Evolutionary conservation across 1,140 invertebrate genomes (phyloP), one percentile per base, ranked within the genome.

Genomic region (Teleopsis dalmanni): DNA sequence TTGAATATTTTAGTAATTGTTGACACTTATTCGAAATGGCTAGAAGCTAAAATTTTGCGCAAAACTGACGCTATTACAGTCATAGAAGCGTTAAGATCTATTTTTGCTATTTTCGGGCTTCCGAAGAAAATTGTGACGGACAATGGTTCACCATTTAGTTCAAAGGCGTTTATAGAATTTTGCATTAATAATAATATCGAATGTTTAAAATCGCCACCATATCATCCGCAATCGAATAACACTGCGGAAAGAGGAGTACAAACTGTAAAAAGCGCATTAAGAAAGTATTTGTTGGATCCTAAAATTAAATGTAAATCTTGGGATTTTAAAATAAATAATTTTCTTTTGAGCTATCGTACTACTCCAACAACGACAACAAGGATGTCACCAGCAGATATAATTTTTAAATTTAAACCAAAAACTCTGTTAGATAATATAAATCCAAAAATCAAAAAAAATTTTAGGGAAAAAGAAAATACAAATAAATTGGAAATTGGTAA

Each of bases 261-360:
- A 37, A 50, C 35, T 27, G 29, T 50, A 11, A 50, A 50, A 19
- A 26, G 6, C 13, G 16, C 14, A n/a, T 21, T 50, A 21, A 44
- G 25, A 26, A 50, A 37, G 22, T 35, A 44, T 23, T 37, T 50
- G 16, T 5, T 44, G 18, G 41, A 44, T 33, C 27, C 18, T 18
- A 50, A 50, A 37, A 27, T 22, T 10, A 5, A 9, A 26, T 13
- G 27, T 4, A 29, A 44, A 35, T 31, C 42, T 33, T 34, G 21
- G 25, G 25, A 51, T n/a, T 35, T 8, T n/a, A 51, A 51, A 44
- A 31, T 34, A 33, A 44, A 40, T 51, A 40, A 43, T 49, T 49
- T 49, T 35, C 36, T 49, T 23, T 27, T 49, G 11, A 29, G 34
- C n/a, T 49, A 49, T 25, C 18, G 48, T 21, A 51, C 34, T 22